phyloP scores from a whole-genome alignment of 2,888 invertebrate species.

The Eudemis profundana region DNA sequence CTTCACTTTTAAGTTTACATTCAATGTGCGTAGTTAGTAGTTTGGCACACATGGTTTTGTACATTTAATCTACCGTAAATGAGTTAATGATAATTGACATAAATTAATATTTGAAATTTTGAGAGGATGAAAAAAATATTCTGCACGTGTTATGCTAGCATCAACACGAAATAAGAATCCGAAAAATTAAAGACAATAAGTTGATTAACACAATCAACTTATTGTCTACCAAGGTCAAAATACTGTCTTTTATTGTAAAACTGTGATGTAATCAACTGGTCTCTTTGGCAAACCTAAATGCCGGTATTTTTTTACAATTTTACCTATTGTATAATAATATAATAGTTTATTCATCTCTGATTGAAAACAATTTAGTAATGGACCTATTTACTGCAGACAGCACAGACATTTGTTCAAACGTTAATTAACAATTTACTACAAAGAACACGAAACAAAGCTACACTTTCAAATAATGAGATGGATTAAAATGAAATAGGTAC shows the following conservation, averaged over 20 bases:
- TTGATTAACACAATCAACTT: too few species aligned
- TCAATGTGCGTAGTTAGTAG: too few species aligned
- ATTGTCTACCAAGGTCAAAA: too few species aligned
- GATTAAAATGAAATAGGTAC: too few species aligned
- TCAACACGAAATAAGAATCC: background rate
- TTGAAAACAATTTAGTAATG: too few species aligned
- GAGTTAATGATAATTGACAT: background rate
- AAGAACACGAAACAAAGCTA: background rate
- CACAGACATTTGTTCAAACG: background rate
- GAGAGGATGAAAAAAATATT: background rate
- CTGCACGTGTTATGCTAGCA: background rate
- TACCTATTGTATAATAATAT: too few species aligned
- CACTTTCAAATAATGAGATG: background rate
- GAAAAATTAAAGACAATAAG: too few species aligned
- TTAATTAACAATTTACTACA: background rate
- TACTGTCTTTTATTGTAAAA: too few species aligned
- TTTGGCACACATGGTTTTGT: slow-evolving; percentile 2
- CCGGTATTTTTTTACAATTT: too few species aligned
- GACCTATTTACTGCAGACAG: background rate
- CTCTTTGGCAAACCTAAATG: too few species aligned
- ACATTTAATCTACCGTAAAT: slow-evolving; percentile 1
- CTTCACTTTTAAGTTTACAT: background rate
- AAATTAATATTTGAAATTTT: background rate
- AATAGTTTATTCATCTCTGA: too few species aligned
- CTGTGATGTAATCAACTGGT: too few species aligned